phyloP scores from a whole-genome alignment of 2,888 invertebrate genomes.

The Pyrgus malvae region DNA sequence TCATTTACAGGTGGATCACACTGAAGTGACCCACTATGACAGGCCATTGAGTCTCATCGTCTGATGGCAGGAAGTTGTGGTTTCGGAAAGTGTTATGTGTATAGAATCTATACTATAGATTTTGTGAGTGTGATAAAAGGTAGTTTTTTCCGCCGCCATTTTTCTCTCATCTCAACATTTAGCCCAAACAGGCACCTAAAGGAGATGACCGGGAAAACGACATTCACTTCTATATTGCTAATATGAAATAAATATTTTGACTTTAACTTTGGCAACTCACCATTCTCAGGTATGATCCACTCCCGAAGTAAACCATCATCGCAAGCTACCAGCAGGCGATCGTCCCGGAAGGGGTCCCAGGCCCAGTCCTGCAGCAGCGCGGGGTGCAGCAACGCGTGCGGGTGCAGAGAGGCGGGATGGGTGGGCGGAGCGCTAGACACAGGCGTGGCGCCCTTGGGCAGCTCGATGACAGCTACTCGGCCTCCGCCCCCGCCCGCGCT shows the following conservation, averaged over 20 bases:
- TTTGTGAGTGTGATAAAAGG: too few relatives aligned
- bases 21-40: too few relatives aligned
- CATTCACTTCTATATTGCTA: too few relatives aligned
- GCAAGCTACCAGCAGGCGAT: constrained; percentile 91
- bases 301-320: constrained; percentile 93
- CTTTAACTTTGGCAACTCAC: constrained; percentile 45
- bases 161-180: too few relatives aligned
- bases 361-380: constrained; percentile 95
- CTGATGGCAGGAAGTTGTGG: too few relatives aligned
- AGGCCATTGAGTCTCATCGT: too few relatives aligned
- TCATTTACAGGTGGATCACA: too few relatives aligned
- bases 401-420: constrained; percentile 89
- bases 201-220: too few relatives aligned
- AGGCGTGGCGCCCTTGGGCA: constrained; percentile 72
- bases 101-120: too few relatives aligned
- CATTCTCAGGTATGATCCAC: constrained; percentile 89
- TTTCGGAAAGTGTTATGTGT: too few relatives aligned
- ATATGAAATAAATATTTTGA: background rate
- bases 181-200: too few relatives aligned
- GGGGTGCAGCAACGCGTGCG: constrained; percentile 95
- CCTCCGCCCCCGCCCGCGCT: constrained; percentile 88
- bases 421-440: constrained; percentile 71
- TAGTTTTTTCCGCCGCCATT: too few relatives aligned
- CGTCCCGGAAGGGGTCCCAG: constrained; percentile 95
- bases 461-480: constrained; percentile 86